Percentiles rank a stretch among this genome's conserved stretches.
phyloP scores from a whole-genome alignment of 2,888 invertebrate genomes.

The Hylaea fasciaria region DNA sequence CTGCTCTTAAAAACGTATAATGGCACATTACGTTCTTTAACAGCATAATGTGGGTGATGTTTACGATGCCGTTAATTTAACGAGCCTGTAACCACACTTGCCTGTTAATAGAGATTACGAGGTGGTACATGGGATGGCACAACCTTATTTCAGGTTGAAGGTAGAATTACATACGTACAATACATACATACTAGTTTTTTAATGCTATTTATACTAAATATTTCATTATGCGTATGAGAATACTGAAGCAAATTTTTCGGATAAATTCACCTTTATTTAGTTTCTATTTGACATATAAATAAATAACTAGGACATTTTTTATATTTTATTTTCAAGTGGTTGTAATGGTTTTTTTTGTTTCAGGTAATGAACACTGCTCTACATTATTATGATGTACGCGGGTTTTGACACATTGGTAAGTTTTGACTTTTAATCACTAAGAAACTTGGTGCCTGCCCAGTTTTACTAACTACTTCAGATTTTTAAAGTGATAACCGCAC shows the following conservation, averaged over 20 bases:
- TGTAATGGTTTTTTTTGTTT: constrained; percentile 20
- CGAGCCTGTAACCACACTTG: constrained; percentile 27
- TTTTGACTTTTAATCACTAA: neutral
- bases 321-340: no score
- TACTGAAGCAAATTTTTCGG: no score
- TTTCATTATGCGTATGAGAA: no score
- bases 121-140: constrained; percentile 19
- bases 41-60: constrained; percentile 35
- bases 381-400: no score
- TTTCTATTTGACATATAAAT: no score
- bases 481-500: no score
- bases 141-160: constrained; percentile 18
- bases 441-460: no score
- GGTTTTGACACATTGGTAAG: neutral
- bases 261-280: no score
- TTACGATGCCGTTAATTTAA: constrained; percentile 40
- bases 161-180: neutral
- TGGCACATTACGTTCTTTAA: constrained; percentile 29
- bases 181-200: neutral
- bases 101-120: constrained; percentile 25
- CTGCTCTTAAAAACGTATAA: constrained; percentile 7
- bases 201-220: neutral
- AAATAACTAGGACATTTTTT: no score
- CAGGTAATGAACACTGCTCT: constrained; percentile 22
- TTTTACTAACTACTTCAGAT: no score